Evolutionary conservation across 2,888 invertebrate species (phyloP).

Genomic region (Aethes cnicana): DNA sequence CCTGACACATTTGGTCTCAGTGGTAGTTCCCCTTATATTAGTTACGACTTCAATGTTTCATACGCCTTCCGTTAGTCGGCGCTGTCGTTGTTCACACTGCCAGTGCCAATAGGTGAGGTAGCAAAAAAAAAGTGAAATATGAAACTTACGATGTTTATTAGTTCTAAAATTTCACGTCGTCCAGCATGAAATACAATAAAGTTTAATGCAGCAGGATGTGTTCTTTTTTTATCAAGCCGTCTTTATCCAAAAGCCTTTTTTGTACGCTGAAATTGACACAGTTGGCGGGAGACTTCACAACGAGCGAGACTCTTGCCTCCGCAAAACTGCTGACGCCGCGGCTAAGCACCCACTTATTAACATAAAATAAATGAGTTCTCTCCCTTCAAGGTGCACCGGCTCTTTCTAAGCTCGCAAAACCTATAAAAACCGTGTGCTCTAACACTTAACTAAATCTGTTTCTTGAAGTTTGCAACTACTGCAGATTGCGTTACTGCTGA

Average conservation of each 20-base stretch:
- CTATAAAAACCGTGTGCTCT: conserved; percentile 35
- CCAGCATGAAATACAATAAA: too few species aligned
- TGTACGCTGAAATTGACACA: neutral
- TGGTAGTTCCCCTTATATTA: too few species aligned
- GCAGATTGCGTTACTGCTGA: conserved; percentile 27
- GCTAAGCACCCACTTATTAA: conserved; percentile 67
- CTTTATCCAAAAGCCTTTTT: neutral
- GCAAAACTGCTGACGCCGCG: conserved; percentile 64
- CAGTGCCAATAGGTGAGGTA: too few species aligned
- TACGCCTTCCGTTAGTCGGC: too few species aligned
- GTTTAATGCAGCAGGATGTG: too few species aligned
- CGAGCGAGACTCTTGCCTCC: conserved; percentile 54
- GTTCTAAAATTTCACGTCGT: too few species aligned
- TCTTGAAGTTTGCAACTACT: conserved; percentile 23
- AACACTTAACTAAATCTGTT: conserved; percentile 39
- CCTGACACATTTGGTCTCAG: too few species aligned
- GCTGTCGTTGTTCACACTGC: too few species aligned
- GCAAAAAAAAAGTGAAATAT: too few species aligned
- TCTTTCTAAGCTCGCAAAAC: conserved; percentile 41
- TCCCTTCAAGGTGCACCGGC: conserved; percentile 54
- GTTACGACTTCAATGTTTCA: too few species aligned
- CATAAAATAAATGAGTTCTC: conserved; percentile 66
- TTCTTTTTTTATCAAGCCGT: too few species aligned
- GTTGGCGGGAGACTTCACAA: conserved; percentile 45
- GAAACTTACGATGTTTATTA: too few species aligned